Conservation (phyloP, 2,797 vertebrate genomes). For the Neosilurus mollespiculum region DNA sequence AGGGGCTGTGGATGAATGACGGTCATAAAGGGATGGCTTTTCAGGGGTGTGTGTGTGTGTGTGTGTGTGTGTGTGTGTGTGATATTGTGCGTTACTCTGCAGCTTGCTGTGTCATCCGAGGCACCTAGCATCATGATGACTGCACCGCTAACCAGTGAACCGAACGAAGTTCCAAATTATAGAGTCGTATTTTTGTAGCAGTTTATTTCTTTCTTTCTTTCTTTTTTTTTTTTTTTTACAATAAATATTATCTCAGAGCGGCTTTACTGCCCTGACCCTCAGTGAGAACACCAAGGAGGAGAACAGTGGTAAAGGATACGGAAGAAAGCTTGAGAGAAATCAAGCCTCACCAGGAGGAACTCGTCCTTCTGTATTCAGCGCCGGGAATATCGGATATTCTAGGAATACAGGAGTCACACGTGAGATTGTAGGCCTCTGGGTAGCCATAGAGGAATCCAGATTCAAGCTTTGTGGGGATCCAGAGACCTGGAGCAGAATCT, state of each 20-base stretch:
- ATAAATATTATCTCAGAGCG: not conserved
- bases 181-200: constrained; percentile 15
- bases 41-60: constrained; percentile 38
- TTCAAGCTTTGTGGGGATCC: not conserved
- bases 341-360: not conserved
- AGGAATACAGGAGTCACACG: not conserved
- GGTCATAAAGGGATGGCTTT: constrained; percentile 51
- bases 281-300: not conserved
- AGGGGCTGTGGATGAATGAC: constrained; percentile 52
- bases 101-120: constrained; percentile 46
- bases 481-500: not conserved
- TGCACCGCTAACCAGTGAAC: constrained; percentile 36
- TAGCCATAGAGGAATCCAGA: not conserved
- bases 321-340: not conserved
- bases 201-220: not conserved
- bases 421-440: too few species aligned
- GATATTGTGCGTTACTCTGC: constrained; percentile 40
- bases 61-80: constrained; percentile 30
- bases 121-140: constrained; percentile 31
- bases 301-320: not conserved
- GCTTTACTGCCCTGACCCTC: not conserved
- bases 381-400: not conserved
- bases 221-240: not conserved
- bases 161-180: constrained; percentile 1
- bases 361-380: not conserved